Evolutionary conservation across 2,113 vertebrate species (phyloP), one percentile per base, ranked within the genome.

Genomic region (Menidia beryllina): DNA sequence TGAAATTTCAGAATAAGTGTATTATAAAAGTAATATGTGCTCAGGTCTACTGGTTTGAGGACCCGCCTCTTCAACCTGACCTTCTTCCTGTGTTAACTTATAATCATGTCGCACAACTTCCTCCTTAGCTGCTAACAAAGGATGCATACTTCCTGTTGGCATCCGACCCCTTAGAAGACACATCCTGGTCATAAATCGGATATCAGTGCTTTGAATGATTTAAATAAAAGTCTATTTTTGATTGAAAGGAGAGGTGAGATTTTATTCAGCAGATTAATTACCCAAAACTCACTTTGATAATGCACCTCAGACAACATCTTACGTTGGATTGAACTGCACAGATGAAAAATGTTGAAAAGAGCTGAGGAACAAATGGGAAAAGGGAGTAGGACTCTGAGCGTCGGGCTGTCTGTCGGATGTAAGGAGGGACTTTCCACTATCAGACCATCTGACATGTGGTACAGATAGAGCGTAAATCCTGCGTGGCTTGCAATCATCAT

Each of bases 21-120:
- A 11, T 23, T 62, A 13, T 45, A 10, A 53, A 34, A 39, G 52
- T 38, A 26, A 55, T 41, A 41, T 2, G 2, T 58, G 15, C 19
- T 41, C 17, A 34, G 30, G 5, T 58, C 1, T 23, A 10, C 26
- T 34, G 25, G 55, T 34, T 56, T 21, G 64, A 20, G 47, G 52
- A 47, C 52, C 62, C 36, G 34, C 56, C 30, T 10, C 30, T 34
- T 10, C 30, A 34, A 8, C 30, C 30, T 34, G 30, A 34, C 30
- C 30, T 34, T 34, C 20, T 23, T 38, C 51, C 53, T 67, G 25
- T 19, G 5, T 26, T 7, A 24, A 47, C 52, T n/a, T 45, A n/a
- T 48, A 24, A 69, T 49, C 25, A 49, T 38, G 43, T 38, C 53
- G 48, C 15, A 17, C 20, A 48, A 49, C 54, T 61, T 71, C 57